Base-by-base conservation (phyloP, 2,113 vertebrate genomes). In the Leiothrix lutea region DNA sequence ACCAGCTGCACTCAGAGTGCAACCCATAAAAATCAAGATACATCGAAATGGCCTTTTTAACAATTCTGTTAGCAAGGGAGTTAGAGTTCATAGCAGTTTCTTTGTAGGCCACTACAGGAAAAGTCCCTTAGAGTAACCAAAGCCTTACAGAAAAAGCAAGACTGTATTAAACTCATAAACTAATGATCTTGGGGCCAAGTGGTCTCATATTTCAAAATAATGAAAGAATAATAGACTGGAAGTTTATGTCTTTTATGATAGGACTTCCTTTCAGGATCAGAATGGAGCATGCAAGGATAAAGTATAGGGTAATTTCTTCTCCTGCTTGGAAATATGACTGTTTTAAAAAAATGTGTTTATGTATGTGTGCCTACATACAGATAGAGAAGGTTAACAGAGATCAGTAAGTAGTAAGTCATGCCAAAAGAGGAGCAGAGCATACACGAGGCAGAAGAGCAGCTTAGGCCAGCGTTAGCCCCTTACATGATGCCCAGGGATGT, bases 401-500 rank as follows among this genome's bases (percentile, higher is more conserved):
- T 5, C 21, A 71, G 7, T 12, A 44, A 47, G 31, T 7, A 6
- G 9, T 35, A 83, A 66, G 17, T 40, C 1, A 1, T 16, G 25
- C 16, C 20, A 35, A 47, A 82, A 58, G 58, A 73, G 44, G 8
- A 90, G 40, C 31, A 70, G 74, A 61, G 33, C 26, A 25, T 1
- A n/a, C 0, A 6, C 1, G 1, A 26, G 40, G 40, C 48, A 80
- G 57, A 66, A 57, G 33, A 50, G 11, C 35, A 50, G 8, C 18
- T 38, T 18, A 51, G 47, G 33, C 25, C 56, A 73, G 42, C 42
- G 58, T 23, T 33, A 29, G 14, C 11, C 24, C 36, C 36, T 38
- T 18, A 35, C 65, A 19, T 0, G 0, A 31, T 45, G 33, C 19
- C 26, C 26, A 53, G 36, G 16, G 36, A 50, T 0, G 2, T 17